Evolutionary conservation across 1,140 invertebrate genomes (phyloP), one percentile per base, ranked within the genome.

Genomic region (Drosophila lacteicornis): DNA sequence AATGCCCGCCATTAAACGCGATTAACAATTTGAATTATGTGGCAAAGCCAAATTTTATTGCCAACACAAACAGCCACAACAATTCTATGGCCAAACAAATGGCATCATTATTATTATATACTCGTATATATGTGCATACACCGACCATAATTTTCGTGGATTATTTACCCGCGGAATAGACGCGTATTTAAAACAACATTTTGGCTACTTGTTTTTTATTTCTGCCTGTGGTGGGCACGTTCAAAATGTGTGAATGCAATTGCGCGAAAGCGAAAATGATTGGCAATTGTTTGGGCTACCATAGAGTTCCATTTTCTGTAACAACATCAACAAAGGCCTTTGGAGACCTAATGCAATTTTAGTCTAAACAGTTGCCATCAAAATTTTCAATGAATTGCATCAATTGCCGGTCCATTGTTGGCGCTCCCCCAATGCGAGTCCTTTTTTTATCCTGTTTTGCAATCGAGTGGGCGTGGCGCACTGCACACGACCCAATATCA

Each of bases 21-120:
- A 90, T 90, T 90, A 90, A 90, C 85, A 71, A 85, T 91, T 91
- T 90, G 85, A 90, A 90, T 90, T 90, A 90, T 90, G 86, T 91
- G 79, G 78, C 86, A 90, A 90, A 90, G 86, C 81, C 85, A 91
- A 90, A 90, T 90, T 90, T 90, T 90, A 90, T 90, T 85, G 85
- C 85, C 83, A 79, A 73, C 83, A 87, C 75, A 68, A 55, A 49
- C 47, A 33, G 69, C 30, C 38, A 49, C 50, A 62, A 78, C 58
- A 79, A 90, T 90, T 90, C 84, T 90, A 90, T 88, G 85, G 66
- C 73, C 85, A 75, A 88, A 88, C 84, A 88, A 88, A 88, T 88
- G 84, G 80, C 84, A 90, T 88, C 84, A 88, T 87, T 87, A 87
- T 87, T 87, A 87, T 83, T 88, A 71, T 88, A 77, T 76, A 70